Conservation (phyloP, 2,113 vertebrate genomes). For the Phalacrocorax aristotelis region DNA sequence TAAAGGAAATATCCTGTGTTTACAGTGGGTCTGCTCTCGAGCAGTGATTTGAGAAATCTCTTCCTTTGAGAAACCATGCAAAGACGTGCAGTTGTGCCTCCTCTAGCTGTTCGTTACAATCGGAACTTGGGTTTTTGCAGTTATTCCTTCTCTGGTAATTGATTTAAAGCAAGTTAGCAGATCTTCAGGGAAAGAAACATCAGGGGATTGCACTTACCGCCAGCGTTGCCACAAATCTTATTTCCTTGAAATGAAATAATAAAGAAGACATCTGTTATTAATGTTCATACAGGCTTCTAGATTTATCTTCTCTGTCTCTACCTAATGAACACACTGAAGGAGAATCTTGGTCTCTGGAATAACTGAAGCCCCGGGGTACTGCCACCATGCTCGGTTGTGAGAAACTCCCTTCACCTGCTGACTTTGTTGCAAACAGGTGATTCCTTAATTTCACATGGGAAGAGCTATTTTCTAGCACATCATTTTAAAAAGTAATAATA, state of each 20-base stretch:
- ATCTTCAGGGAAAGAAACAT: not conserved
- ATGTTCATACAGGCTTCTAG: not conserved
- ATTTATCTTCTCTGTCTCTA: not conserved
- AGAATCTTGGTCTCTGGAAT: not conserved
- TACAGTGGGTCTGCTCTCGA: not conserved
- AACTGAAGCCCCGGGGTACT: rapidly evolving
- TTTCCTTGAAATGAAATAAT: not conserved
- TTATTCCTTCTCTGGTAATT: not conserved
- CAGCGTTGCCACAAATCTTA: not conserved
- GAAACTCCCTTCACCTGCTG: not conserved
- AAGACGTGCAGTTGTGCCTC: not conserved
- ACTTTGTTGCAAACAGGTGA: not conserved
- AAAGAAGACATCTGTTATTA: not conserved
- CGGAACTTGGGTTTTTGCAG: not conserved
- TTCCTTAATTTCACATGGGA: not conserved
- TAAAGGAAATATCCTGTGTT: not conserved
- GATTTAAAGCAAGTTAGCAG: not conserved
- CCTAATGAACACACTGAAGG: not conserved
- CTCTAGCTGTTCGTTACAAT: not conserved
- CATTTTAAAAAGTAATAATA: not conserved
- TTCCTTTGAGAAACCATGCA: not conserved
- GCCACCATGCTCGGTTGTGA: rapidly evolving
- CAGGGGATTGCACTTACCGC: not conserved
- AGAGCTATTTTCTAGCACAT: not conserved
- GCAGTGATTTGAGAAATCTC: not conserved